These are phyloP conservation scores for Arrhopalites spinosus DNA, from an alignment of 2,888 invertebrate genomes.

Conservation along the genomic window DNA sequence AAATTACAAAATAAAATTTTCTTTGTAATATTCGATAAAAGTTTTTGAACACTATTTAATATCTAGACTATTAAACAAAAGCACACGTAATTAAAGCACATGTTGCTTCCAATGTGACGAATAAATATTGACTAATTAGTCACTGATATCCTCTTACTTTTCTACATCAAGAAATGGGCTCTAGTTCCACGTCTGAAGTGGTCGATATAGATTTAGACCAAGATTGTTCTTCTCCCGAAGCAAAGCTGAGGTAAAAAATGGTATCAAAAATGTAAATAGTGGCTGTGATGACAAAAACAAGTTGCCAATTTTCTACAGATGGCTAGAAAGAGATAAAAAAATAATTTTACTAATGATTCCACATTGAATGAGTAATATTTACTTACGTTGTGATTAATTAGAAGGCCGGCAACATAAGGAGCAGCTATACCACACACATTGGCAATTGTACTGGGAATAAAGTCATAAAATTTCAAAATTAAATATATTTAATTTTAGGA, in stretches of 20 bases:
- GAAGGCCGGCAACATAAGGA: conserved; percentile 54
- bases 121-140: too few relatives aligned
- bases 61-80: too few relatives aligned
- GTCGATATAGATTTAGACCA: too few relatives aligned
- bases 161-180: too few relatives aligned
- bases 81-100: too few relatives aligned
- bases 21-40: too few relatives aligned
- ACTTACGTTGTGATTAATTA: conserved; percentile 56
- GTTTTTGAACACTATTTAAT: too few relatives aligned
- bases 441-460: conserved; percentile 41
- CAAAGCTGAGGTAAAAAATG: conserved; percentile 23
- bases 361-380: conserved; percentile 11
- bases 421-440: conserved; percentile 44
- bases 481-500: too few relatives aligned
- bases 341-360: conserved; percentile 3
- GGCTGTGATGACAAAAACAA: conserved; percentile 21
- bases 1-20: too few relatives aligned
- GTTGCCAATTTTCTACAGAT: conserved; percentile 19
- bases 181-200: not conserved
- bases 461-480: not conserved
- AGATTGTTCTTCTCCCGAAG: conserved; percentile 13
- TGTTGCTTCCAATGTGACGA: too few relatives aligned
- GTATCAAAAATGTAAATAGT: conserved; percentile 30
- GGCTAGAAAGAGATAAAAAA: conserved; percentile 1
- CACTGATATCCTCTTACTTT: not conserved